Base-by-base conservation (phyloP, 2,797 vertebrate species). In the Acrossocheilus wenchowensis region DNA sequence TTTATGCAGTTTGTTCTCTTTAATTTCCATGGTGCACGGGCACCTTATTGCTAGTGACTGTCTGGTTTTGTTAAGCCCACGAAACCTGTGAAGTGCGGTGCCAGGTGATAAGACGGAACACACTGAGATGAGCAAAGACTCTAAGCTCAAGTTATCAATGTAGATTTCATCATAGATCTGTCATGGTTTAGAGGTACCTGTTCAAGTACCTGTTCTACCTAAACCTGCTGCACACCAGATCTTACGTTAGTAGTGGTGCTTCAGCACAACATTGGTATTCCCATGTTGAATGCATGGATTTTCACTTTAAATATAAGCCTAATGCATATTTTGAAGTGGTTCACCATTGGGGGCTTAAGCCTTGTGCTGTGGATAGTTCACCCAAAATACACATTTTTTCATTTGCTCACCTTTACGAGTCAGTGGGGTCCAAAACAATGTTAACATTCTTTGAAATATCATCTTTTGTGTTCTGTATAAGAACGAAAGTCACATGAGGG, bases 1-100 rank as follows among this genome's bases (percentile, higher is more conserved):
- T 91, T 92, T 87, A 91, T 89, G 87, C 88, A 86, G 88, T 88
- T 87, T 88, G 89, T 88, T 84, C 88, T 86, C 84, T 89, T 88
- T 90, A 87, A 89, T 92, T 92, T 91, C 90, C 89, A 88, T 85
- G 90, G 89, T 87, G 87, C 86, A 84, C 66, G 60, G 88, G 69
- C 85, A 84, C 87, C 85, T 87, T 89, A 90, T 92, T 89, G 81
- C 89, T 54, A 83, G 87, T 62, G 77, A 89, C 88, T 84, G 90
- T 81, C 73, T 89, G 75, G 88, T 87, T 82, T 89, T 69, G 83
- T 86, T 87, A 89, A 90, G 82, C 86, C 85, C 83, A 84, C 34
- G 52, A 87, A 87, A 85, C 50, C 84, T 66, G 79, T 75, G 85
- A 88, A 86, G 83, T 80, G 84, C 77, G 83, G 88, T 82, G 62